These are phyloP conservation scores for Syngnathus acus DNA, from an alignment of 2,797 vertebrate species.

Conservation along the genomic window DNA sequence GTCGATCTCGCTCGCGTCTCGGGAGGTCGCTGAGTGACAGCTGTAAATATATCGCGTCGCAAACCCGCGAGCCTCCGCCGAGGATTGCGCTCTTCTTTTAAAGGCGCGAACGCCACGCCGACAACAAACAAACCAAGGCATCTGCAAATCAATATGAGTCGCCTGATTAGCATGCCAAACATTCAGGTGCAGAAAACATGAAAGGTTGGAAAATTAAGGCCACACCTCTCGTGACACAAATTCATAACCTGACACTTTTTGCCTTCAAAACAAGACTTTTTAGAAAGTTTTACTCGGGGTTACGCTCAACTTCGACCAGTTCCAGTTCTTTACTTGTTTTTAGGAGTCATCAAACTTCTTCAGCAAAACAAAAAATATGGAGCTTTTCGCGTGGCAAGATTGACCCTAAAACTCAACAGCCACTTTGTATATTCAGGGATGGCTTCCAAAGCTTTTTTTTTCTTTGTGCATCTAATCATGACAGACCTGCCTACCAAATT, in stretches of 20 bases:
- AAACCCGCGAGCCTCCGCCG: slow-evolving; percentile 48
- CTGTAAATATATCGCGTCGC: slow-evolving; percentile 65
- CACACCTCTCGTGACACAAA: not conserved
- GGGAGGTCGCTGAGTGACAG: slow-evolving; percentile 71
- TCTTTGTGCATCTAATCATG: not conserved
- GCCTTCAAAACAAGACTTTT: not conserved
- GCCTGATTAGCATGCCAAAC: not conserved
- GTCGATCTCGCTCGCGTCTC: slow-evolving; percentile 60
- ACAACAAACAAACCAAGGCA: slow-evolving; percentile 46
- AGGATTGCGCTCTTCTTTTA: slow-evolving; percentile 37
- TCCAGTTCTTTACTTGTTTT: not conserved
- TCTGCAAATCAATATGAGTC: slow-evolving; percentile 26
- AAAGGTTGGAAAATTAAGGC: slow-evolving; percentile 1
- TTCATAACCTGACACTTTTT: not conserved
- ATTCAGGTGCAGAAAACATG: not conserved
- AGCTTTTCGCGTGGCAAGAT: too few species aligned
- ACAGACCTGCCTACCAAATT: not conserved
- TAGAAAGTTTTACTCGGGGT: not conserved
- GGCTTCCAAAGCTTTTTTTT: not conserved
- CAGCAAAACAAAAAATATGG: too few species aligned
- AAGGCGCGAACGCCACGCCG: slow-evolving; percentile 46
- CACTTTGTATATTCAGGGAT: not conserved
- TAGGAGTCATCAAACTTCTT: not conserved
- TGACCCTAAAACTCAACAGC: not conserved
- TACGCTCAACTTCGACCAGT: not conserved